phyloP scores from a whole-genome alignment of 2,113 vertebrate species.

The Gobius niger region DNA sequence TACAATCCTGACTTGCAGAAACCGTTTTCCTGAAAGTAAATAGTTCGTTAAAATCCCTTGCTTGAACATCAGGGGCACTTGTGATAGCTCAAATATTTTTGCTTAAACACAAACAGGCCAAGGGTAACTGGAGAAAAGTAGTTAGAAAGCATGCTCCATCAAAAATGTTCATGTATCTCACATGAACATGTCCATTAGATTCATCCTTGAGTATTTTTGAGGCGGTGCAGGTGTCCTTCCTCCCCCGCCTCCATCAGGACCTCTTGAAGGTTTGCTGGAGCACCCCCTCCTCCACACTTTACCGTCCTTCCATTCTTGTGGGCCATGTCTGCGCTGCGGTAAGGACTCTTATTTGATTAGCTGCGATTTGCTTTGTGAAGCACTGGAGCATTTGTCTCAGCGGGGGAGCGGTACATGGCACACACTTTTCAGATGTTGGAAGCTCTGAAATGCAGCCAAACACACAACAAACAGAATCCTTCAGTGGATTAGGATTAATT shows the following conservation, averaged over 20 bases:
- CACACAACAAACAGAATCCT: slow-evolving; percentile 25
- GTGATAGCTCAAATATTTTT: neutral
- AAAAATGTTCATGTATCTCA: slow-evolving; percentile 7
- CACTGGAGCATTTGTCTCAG: slow-evolving; percentile 60
- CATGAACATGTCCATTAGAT: neutral
- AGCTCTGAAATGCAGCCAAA: slow-evolving; percentile 31
- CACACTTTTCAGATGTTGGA: slow-evolving; percentile 39
- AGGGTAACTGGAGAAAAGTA: slow-evolving; percentile 17
- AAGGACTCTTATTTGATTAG: slow-evolving; percentile 73
- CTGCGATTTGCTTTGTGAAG: slow-evolving; percentile 70
- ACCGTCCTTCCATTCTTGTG: slow-evolving; percentile 49
- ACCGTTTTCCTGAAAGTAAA: neutral
- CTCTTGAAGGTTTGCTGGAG: slow-evolving; percentile 60
- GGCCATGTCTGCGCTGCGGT: slow-evolving; percentile 49
- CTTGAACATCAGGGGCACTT: neutral
- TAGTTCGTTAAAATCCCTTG: neutral
- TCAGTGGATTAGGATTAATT: neutral
- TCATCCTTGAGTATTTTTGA: slow-evolving; percentile 23
- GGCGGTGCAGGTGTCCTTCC: slow-evolving; percentile 47
- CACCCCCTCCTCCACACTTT: slow-evolving; percentile 38
- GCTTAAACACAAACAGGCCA: slow-evolving; percentile 6
- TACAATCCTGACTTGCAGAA: neutral
- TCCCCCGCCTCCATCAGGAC: slow-evolving; percentile 53
- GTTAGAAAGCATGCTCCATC: neutral
- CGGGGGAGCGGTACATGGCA: slow-evolving; percentile 44